Percentiles rank a stretch among this genome's conserved stretches.
phyloP scores from a whole-genome alignment of 2,797 vertebrate genomes.

The Fistularia commersonii region DNA sequence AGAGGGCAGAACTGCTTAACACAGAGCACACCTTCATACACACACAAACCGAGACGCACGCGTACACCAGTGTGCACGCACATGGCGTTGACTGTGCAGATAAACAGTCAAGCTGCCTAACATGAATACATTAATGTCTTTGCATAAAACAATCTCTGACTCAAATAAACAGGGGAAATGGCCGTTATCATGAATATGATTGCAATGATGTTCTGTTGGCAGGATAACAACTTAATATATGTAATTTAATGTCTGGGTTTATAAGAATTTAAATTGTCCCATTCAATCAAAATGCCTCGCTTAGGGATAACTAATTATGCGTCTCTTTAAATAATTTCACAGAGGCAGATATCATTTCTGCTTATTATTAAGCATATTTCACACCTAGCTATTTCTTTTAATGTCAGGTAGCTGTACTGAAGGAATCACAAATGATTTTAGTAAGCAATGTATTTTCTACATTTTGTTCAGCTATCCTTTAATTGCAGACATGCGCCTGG shows the following conservation, averaged over 20 bases:
- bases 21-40: conserved; percentile 13
- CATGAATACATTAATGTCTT: conserved; percentile 25
- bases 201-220: conserved; percentile 15
- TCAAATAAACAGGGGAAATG: conserved; percentile 8
- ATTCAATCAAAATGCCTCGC: background rate
- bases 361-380: conserved; percentile 9
- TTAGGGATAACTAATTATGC: conserved; percentile 3
- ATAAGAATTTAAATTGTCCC: background rate
- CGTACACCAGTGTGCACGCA: conserved; percentile 6
- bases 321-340: background rate
- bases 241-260: background rate
- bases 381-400: conserved; percentile 1
- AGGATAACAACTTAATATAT: conserved; percentile 15
- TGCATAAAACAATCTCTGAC: conserved; percentile 14
- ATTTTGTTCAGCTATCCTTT: too few relatives aligned
- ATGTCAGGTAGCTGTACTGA: conserved; percentile 8
- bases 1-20: conserved; percentile 58
- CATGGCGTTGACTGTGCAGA: conserved; percentile 13
- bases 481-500: too few relatives aligned
- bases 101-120: conserved; percentile 34
- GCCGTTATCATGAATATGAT: conserved; percentile 6
- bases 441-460: too few relatives aligned
- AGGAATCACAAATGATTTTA: conserved; percentile 3
- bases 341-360: conserved; percentile 2
- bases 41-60: conserved; percentile 4